These are phyloP conservation scores for Ciconia boyciana DNA, from an alignment of 2,113 vertebrate species.

Conservation along the genomic window DNA sequence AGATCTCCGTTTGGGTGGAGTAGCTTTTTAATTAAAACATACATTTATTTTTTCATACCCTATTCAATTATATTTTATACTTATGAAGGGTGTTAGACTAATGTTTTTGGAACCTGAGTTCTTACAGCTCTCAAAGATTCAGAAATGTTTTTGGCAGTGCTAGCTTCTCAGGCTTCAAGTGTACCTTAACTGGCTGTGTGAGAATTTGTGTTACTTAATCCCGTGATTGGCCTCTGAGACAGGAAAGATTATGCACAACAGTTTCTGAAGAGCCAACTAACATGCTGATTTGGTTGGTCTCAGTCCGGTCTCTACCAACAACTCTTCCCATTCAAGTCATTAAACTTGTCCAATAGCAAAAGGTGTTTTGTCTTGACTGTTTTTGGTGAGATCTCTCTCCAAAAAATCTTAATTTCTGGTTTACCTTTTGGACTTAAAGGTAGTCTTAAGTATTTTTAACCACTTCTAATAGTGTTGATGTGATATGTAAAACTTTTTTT, in stretches of 20 bases:
- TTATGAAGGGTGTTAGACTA: background rate
- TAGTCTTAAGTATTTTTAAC: background rate
- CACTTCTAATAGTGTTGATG: background rate
- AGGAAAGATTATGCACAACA: background rate
- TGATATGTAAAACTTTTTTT: background rate
- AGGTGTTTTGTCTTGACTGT: background rate
- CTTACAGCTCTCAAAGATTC: background rate
- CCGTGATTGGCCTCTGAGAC: background rate
- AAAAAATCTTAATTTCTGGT: background rate
- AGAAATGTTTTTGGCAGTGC: background rate
- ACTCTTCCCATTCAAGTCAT: background rate
- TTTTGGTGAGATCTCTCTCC: background rate
- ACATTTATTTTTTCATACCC: background rate
- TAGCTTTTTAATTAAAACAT: slow-evolving; percentile 7
- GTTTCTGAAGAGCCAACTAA: background rate
- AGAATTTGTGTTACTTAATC: background rate
- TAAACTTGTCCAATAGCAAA: background rate
- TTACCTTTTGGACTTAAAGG: background rate
- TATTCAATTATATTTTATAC: background rate
- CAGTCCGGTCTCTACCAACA: background rate
- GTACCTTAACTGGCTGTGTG: background rate
- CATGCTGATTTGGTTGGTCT: background rate
- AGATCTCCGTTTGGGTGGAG: background rate
- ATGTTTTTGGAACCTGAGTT: background rate
- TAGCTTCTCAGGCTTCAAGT: background rate